Evolutionary conservation across 2,888 invertebrate species (phyloP).

Genomic region (Lagria hirta): DNA sequence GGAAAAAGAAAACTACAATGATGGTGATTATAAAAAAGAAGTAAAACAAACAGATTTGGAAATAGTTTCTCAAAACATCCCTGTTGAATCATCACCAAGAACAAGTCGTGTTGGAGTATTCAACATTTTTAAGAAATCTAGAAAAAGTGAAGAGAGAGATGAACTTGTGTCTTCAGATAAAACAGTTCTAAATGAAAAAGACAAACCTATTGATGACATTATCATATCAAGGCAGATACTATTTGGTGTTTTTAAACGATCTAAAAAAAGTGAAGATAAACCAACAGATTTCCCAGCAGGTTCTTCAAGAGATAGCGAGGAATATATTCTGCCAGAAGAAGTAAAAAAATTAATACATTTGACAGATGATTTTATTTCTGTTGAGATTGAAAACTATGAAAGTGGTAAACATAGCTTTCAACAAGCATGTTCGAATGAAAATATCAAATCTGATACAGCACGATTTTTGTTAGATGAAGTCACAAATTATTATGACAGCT

Average conservation of each 20-base stretch:
- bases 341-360: conserved; percentile 31
- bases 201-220: no score
- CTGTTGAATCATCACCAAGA: conserved; percentile 16
- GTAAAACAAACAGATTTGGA: conserved; percentile 19
- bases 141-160: conserved; percentile 21
- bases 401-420: no score
- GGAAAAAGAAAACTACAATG: conserved; percentile 32
- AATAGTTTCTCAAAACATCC: no score
- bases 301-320: conserved; percentile 21
- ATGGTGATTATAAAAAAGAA: conserved; percentile 28
- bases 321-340: conserved; percentile 41
- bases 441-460: not conserved
- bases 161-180: conserved; percentile 19
- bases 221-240: no score
- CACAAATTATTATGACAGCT: not conserved
- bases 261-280: conserved; percentile 6
- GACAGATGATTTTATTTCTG: no score
- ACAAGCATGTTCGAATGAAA: no score
- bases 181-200: conserved; percentile 9
- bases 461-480: conserved; percentile 2
- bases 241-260: not conserved
- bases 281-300: conserved; percentile 23
- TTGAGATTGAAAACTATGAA: no score
- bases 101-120: conserved; percentile 27
- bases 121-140: conserved; percentile 30